Conservation (phyloP, 2,113 vertebrate genomes). For the Polypterus senegalus region DNA sequence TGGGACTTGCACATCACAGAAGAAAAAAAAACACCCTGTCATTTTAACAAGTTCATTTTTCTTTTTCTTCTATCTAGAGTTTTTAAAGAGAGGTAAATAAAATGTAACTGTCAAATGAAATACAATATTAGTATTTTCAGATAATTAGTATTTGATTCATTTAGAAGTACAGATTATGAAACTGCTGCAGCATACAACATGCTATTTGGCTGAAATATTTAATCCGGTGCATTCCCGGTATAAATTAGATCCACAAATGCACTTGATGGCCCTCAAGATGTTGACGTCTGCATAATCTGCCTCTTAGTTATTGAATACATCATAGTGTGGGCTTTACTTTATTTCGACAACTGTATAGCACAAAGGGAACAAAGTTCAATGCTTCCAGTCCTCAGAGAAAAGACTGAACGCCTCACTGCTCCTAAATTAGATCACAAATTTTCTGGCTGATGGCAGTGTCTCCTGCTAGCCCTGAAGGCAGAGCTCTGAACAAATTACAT, state of each 20-base stretch:
- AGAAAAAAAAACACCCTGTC: no score
- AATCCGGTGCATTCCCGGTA: background rate
- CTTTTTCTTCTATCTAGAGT: no score
- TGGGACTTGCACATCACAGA: no score
- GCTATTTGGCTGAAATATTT: no score
- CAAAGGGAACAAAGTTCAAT: constrained; percentile 23
- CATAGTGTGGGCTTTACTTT: background rate
- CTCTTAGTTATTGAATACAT: background rate
- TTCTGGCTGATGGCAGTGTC: constrained; percentile 56
- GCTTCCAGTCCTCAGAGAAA: constrained; percentile 38
- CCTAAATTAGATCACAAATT: constrained; percentile 68
- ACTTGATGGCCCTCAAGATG: constrained; percentile 25
- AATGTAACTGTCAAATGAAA: no score
- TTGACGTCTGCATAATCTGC: constrained; percentile 1
- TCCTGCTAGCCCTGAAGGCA: constrained; percentile 46
- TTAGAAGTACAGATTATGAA: no score
- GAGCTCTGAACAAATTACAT: constrained; percentile 49
- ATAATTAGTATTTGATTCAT: no score
- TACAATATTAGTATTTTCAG: no score
- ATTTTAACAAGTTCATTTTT: no score
- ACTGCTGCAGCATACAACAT: no score
- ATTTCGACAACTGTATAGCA: constrained; percentile 1
- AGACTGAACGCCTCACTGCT: constrained; percentile 46
- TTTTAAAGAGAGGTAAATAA: no score
- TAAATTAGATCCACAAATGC: background rate